A percentile compares a stretch with the other conserved stretches of the same genome.
Evolutionary conservation across 2,797 vertebrate species (phyloP).

Genomic region (Antennarius maculatus): DNA sequence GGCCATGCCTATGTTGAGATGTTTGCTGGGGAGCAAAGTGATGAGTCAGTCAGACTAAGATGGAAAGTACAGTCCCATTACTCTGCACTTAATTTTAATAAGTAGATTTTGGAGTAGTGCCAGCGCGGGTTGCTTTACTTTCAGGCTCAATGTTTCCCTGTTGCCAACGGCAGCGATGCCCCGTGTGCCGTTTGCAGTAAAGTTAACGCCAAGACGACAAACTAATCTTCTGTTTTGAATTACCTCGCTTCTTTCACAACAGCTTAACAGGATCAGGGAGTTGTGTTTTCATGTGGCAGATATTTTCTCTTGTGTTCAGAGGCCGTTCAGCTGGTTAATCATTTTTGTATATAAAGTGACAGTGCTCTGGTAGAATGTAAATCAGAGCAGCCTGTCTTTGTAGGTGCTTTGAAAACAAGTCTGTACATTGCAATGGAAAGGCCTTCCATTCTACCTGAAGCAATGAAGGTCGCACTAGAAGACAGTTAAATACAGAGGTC

Average conservation of each 20-base stretch:
- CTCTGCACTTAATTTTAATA: slow-evolving; percentile 32
- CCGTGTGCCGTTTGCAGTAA: background rate
- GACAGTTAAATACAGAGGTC: slow-evolving; percentile 48
- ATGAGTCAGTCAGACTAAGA: too few relatives aligned
- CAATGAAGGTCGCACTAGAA: slow-evolving; percentile 47
- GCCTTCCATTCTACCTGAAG: slow-evolving; percentile 28
- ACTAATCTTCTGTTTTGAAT: background rate
- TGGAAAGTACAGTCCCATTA: too few relatives aligned
- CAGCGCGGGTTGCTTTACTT: slow-evolving; percentile 27
- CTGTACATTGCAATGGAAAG: slow-evolving; percentile 2
- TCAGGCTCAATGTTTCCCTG: slow-evolving; percentile 38
- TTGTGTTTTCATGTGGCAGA: background rate
- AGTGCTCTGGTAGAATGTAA: slow-evolving; percentile 27
- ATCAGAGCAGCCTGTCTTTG: slow-evolving; percentile 35
- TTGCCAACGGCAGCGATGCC: slow-evolving; percentile 9
- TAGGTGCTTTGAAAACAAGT: slow-evolving; percentile 21
- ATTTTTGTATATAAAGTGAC: slow-evolving; percentile 33
- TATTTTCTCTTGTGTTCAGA: slow-evolving; percentile 36
- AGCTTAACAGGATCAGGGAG: slow-evolving; percentile 1
- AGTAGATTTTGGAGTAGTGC: slow-evolving; percentile 35
- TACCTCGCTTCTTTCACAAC: background rate
- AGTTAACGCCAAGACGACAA: slow-evolving; percentile 3
- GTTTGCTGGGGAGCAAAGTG: too few relatives aligned
- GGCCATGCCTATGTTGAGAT: too few relatives aligned
- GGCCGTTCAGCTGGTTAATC: slow-evolving; percentile 41